Conservation (phyloP, 2,888 invertebrate species). For the Baccha elongata region DNA sequence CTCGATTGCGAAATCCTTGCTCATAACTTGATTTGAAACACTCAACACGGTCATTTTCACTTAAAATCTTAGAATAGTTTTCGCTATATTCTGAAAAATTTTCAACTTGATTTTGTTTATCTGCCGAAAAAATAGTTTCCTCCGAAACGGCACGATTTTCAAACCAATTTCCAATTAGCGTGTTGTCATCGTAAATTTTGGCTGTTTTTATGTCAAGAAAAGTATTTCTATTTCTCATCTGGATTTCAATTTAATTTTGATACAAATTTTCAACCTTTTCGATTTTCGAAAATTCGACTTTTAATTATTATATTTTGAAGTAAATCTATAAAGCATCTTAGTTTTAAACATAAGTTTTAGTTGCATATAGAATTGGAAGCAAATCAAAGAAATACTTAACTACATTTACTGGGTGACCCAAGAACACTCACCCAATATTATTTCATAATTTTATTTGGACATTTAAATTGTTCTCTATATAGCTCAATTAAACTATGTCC, state of each 20-base stretch:
- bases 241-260: background rate
- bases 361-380: too few species aligned
- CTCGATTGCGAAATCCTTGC: conserved; percentile 70
- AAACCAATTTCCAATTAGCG: conserved; percentile 76
- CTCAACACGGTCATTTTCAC: background rate
- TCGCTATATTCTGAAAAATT: conserved; percentile 23
- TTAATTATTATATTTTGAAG: too few species aligned
- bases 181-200: conserved; percentile 68
- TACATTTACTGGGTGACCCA: too few species aligned
- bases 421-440: too few species aligned
- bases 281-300: too few species aligned
- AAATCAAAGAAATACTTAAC: too few species aligned
- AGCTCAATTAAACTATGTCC: too few species aligned
- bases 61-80: background rate
- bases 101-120: background rate
- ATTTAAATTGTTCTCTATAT: too few species aligned
- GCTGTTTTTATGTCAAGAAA: conserved; percentile 54
- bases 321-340: too few species aligned
- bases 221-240: conserved; percentile 42
- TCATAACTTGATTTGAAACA: conserved; percentile 37
- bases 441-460: too few species aligned
- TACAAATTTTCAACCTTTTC: too few species aligned
- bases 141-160: conserved; percentile 72
- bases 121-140: background rate
- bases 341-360: too few species aligned